Evolutionary conservation across 1,140 invertebrate genomes (phyloP).

Genomic region (Bombus superbus): DNA sequence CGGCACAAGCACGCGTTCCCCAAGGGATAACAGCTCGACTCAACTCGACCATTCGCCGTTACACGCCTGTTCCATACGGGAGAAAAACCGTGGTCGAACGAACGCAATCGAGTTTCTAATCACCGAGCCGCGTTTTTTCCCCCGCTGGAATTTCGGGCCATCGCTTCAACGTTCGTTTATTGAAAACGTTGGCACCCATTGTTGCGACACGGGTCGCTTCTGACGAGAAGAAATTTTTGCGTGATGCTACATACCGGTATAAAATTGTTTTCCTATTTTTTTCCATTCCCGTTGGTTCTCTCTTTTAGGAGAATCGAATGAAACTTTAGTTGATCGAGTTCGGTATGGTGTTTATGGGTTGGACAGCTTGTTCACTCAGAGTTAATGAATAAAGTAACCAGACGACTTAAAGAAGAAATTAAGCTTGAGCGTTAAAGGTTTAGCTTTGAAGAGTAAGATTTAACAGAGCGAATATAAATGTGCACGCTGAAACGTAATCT

Average conservation of each 20-base stretch:
- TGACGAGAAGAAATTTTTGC: not conserved
- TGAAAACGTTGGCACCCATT: not conserved
- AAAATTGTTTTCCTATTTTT: not conserved
- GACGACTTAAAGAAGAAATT: not conserved
- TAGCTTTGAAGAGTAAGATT: not conserved
- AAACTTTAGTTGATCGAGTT: not conserved
- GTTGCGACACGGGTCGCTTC: not conserved
- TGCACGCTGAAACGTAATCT: no score
- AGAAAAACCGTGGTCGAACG: not conserved
- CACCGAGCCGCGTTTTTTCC: not conserved
- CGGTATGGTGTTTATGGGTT: not conserved
- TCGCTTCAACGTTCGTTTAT: not conserved
- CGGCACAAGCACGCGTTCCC: slow-evolving; percentile 44
- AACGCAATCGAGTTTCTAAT: slow-evolving; percentile 18
- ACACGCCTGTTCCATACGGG: not conserved
- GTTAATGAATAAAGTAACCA: not conserved
- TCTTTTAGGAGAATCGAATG: not conserved
- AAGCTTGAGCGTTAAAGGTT: not conserved
- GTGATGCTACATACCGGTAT: not conserved
- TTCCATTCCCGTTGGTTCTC: not conserved
- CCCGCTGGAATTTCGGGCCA: not conserved
- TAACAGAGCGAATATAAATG: not conserved
- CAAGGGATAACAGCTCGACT: slow-evolving; percentile 10
- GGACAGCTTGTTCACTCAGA: not conserved
- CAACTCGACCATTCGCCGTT: not conserved